A percentile compares a stretch with the other conserved stretches of the same genome.
phyloP scores from a whole-genome alignment of 1,140 invertebrate genomes.

The Zaprionus gabonicus region DNA sequence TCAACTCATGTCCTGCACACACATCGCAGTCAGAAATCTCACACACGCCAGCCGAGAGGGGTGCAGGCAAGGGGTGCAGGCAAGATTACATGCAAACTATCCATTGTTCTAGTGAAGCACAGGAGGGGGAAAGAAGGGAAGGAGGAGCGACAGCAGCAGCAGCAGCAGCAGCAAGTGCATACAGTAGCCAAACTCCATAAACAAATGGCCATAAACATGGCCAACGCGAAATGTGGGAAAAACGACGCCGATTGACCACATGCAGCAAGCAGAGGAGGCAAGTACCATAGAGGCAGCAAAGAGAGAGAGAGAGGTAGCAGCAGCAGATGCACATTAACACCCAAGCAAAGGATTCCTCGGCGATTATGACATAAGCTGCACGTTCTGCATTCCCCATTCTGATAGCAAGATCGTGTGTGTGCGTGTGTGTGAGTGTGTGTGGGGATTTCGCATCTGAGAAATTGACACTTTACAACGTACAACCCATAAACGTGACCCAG shows the following conservation, averaged over 20 bases:
- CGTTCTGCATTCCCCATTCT: constrained; percentile 57
- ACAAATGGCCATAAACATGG: constrained; percentile 69
- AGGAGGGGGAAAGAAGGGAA: neutral
- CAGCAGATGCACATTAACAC: constrained; percentile 68
- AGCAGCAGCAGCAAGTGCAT: constrained; percentile 66
- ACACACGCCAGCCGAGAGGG: constrained; percentile 15
- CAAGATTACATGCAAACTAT: constrained; percentile 76
- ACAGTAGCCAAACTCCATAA: constrained; percentile 53
- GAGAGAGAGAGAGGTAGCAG: neutral
- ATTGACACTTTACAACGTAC: constrained; percentile 79
- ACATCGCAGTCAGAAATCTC: constrained; percentile 47
- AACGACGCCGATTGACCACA: constrained; percentile 44
- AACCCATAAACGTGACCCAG: constrained; percentile 79
- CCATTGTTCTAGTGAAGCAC: constrained; percentile 66
- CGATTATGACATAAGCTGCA: constrained; percentile 81
- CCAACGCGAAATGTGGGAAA: constrained; percentile 68
- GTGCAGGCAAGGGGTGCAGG: neutral
- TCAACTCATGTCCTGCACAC: constrained; percentile 60
- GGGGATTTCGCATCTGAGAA: constrained; percentile 63
- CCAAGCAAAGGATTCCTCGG: constrained; percentile 45
- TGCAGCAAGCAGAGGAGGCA: constrained; percentile 3
- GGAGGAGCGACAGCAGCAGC: neutral
- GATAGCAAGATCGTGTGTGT: constrained; percentile 43
- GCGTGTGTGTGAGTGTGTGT: constrained; percentile 1
- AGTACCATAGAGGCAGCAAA: neutral